Evolutionary conservation across 1,140 invertebrate genomes (phyloP).

Genomic region (Dreissena rostriformis): DNA sequence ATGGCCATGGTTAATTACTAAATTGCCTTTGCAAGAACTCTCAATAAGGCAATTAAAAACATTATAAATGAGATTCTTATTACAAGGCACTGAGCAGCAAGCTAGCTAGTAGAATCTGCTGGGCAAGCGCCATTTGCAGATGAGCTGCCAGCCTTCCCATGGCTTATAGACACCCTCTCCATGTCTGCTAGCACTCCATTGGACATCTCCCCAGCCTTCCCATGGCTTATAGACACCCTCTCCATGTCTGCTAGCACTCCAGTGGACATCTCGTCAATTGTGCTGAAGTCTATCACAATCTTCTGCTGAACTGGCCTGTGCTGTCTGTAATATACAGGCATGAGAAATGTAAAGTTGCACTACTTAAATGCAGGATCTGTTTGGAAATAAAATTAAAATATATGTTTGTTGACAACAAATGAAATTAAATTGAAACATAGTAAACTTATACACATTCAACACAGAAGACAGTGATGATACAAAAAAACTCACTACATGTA

Average conservation of each 20-base stretch:
- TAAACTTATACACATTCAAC: not conserved
- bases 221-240: constrained; percentile 1
- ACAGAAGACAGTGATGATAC: not conserved
- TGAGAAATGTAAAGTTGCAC: not conserved
- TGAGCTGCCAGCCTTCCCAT: no score
- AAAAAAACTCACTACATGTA: not conserved
- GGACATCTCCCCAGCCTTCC: constrained; percentile 31
- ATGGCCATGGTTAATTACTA: no score
- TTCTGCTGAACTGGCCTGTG: constrained; percentile 84
- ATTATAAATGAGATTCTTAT: no score
- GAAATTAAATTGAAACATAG: not conserved
- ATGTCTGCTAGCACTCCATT: constrained; percentile 71
- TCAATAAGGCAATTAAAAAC: no score
- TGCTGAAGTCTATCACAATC: constrained; percentile 87
- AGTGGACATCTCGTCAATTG: constrained; percentile 74
- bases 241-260: constrained; percentile 48
- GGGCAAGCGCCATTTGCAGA: no score
- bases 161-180: constrained; percentile 22
- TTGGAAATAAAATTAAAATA: not conserved
- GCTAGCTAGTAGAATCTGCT: no score
- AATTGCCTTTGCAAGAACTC: no score
- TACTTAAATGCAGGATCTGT: not conserved
- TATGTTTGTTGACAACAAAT: not conserved
- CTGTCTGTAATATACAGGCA: constrained; percentile 82
- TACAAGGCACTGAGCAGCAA: no score